phyloP scores from a whole-genome alignment of 2,888 invertebrate genomes.

The Acleris emargana region DNA sequence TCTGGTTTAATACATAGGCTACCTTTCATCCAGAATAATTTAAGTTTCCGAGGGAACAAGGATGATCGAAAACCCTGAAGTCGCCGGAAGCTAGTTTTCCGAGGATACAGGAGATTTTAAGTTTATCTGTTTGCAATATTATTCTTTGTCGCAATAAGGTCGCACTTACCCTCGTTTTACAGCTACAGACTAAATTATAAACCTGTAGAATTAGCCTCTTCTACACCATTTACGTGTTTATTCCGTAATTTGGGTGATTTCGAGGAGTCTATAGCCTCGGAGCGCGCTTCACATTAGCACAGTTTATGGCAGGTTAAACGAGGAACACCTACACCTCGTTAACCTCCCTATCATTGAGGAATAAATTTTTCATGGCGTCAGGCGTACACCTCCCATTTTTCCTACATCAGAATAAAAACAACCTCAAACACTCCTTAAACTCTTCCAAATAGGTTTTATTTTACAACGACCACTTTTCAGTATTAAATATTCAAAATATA shows the following conservation, averaged over 20 bases:
- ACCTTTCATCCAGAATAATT: too few relatives aligned
- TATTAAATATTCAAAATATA: slow-evolving; percentile 51
- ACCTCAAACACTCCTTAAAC: slow-evolving; percentile 48
- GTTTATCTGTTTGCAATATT: too few relatives aligned
- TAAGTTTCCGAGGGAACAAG: too few relatives aligned
- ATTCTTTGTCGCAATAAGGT: too few relatives aligned
- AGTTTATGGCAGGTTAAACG: slow-evolving; percentile 67
- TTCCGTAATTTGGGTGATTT: slow-evolving; percentile 34
- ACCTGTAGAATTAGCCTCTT: neutral
- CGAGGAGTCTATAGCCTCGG: slow-evolving; percentile 49
- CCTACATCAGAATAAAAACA: slow-evolving; percentile 49
- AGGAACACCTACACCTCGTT: slow-evolving; percentile 67
- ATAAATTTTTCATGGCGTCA: slow-evolving; percentile 63
- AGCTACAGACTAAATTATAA: too few relatives aligned
- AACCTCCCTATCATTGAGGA: slow-evolving; percentile 65
- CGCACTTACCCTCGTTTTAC: too few relatives aligned
- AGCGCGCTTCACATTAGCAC: slow-evolving; percentile 65
- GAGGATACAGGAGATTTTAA: too few relatives aligned
- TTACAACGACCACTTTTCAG: slow-evolving; percentile 40
- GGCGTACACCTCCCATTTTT: slow-evolving; percentile 48
- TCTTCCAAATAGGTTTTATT: slow-evolving; percentile 47
- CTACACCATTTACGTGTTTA: slow-evolving; percentile 24
- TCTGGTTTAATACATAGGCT: too few relatives aligned
- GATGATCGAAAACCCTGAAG: too few relatives aligned
- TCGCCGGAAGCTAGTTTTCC: too few relatives aligned